Conservation (phyloP, 2,797 vertebrate genomes). For the Urosaurus nigricauda region DNA sequence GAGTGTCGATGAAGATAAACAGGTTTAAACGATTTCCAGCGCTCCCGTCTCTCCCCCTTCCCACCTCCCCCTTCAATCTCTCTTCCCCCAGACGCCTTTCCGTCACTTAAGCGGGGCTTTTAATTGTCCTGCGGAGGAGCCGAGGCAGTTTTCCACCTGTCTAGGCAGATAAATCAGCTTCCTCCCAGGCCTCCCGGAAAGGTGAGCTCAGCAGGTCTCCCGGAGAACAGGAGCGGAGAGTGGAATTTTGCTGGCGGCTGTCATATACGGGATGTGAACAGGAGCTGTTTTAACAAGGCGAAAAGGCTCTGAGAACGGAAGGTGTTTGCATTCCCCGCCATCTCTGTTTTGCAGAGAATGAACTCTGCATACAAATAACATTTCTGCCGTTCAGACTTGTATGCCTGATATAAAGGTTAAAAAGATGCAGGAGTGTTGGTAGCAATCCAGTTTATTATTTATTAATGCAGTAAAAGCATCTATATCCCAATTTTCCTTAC, state of each 20-base stretch:
- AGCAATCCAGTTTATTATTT: background rate
- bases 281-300: rapidly evolving
- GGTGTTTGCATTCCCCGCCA: no score
- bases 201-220: background rate
- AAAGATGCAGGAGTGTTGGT: background rate
- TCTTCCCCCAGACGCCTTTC: slow-evolving; percentile 20
- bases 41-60: background rate
- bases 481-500: background rate
- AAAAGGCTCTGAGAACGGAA: background rate
- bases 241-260: background rate
- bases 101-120: background rate
- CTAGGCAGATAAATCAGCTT: slow-evolving; percentile 26
- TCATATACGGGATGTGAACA: background rate
- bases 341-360: background rate
- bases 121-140: background rate
- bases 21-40: slow-evolving; percentile 57
- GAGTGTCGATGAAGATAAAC: slow-evolving; percentile 62
- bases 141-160: slow-evolving; percentile 38
- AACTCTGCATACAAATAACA: background rate
- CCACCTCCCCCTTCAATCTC: background rate
- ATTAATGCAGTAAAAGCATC: no score
- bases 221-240: background rate
- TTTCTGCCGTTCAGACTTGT: background rate
- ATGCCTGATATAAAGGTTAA: background rate
- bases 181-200: slow-evolving; percentile 9